Conservation (phyloP, 2,797 vertebrate genomes). For the Trachurus trachurus region DNA sequence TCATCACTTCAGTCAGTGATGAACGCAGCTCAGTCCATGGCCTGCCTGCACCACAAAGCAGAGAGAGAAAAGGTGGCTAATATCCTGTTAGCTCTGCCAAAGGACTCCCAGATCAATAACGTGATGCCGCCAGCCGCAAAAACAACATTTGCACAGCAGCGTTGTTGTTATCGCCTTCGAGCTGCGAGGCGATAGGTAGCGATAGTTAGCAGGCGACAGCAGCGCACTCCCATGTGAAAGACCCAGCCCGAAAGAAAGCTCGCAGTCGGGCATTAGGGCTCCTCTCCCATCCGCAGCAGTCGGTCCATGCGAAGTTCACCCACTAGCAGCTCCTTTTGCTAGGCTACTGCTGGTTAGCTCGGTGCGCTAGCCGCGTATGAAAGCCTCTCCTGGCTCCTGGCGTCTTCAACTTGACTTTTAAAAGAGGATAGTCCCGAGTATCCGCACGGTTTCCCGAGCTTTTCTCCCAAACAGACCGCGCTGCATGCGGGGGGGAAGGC, state of each 20-base stretch:
- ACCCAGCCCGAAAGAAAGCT: slow-evolving; percentile 20
- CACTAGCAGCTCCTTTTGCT: slow-evolving; percentile 65
- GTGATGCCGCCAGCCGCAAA: slow-evolving; percentile 67
- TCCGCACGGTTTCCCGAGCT: slow-evolving; percentile 6
- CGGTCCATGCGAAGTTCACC: slow-evolving; percentile 78
- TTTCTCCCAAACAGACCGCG: slow-evolving; percentile 18
- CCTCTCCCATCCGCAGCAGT: slow-evolving; percentile 52
- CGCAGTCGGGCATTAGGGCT: slow-evolving; percentile 33
- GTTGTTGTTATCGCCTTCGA: slow-evolving; percentile 44
- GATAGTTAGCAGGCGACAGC: slow-evolving; percentile 27
- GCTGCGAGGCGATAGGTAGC: slow-evolving; percentile 46
- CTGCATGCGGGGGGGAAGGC: slow-evolving; percentile 35
- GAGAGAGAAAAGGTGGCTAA: slow-evolving; percentile 76
- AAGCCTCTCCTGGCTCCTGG: slow-evolving; percentile 53
- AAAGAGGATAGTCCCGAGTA: background rate
- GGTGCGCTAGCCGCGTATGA: slow-evolving; percentile 70
- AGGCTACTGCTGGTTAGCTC: slow-evolving; percentile 70
- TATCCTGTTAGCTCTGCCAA: slow-evolving; percentile 78
- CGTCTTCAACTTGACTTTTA: slow-evolving; percentile 56
- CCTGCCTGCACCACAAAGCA: slow-evolving; percentile 87
- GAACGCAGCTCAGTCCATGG: slow-evolving; percentile 76
- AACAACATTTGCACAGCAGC: slow-evolving; percentile 60
- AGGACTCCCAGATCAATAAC: slow-evolving; percentile 73
- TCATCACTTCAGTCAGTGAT: slow-evolving; percentile 63
- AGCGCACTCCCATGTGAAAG: slow-evolving; percentile 48